phyloP scores from a whole-genome alignment of 2,888 invertebrate genomes.

The Oasisia sp. region DNA sequence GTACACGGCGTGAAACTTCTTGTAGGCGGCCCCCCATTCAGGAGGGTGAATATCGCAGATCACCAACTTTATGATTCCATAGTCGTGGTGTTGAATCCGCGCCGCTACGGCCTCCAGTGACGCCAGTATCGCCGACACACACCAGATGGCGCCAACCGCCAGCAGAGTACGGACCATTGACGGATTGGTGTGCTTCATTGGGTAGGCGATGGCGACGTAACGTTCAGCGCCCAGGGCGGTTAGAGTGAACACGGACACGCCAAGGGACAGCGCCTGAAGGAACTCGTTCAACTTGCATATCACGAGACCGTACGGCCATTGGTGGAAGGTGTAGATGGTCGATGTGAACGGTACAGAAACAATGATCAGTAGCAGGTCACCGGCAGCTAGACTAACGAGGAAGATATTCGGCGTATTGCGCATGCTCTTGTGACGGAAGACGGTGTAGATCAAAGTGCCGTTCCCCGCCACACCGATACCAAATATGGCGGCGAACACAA shows the following conservation, averaged over 20 bases:
- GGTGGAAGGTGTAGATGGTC: conserved; percentile 84
- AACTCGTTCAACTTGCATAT: conserved; percentile 84
- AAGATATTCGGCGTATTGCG: conserved; percentile 85
- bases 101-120: conserved; percentile 65
- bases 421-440: conserved; percentile 82
- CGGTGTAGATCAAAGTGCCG: conserved; percentile 83
- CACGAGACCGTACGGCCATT: conserved; percentile 88
- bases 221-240: conserved; percentile 27
- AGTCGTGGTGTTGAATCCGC: conserved; percentile 17
- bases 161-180: conserved; percentile 77
- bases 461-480: conserved; percentile 85
- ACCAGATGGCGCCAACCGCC: conserved; percentile 71
- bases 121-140: conserved; percentile 80
- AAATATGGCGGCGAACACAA: conserved; percentile 84
- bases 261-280: conserved; percentile 22
- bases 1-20: conserved; percentile 40
- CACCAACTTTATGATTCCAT: not conserved
- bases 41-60: conserved; percentile 46
- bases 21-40: conserved; percentile 45
- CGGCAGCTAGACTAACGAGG: conserved; percentile 82
- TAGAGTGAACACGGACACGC: conserved; percentile 26
- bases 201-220: conserved; percentile 25
- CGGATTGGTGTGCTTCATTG: conserved; percentile 72
- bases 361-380: conserved; percentile 84
- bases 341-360: conserved; percentile 86